Conservation (phyloP, 2,797 vertebrate species). For the Glyptemys insculpta region DNA sequence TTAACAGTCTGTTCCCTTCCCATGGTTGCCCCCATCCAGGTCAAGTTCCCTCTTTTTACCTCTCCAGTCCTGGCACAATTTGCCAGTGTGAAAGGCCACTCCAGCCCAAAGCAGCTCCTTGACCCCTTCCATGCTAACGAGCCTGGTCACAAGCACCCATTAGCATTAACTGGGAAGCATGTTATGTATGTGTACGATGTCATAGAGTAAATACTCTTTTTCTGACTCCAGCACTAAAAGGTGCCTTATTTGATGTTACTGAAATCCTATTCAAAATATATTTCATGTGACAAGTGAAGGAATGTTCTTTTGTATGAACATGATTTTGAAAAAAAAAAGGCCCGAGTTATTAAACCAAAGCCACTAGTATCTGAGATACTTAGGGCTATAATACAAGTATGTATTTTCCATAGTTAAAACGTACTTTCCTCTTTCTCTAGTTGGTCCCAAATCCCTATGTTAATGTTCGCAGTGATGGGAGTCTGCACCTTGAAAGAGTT, state of each 20-base stretch:
- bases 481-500: slow-evolving; percentile 93
- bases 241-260: not conserved
- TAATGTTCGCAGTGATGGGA: slow-evolving; percentile 90
- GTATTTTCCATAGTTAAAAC: not conserved
- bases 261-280: not conserved
- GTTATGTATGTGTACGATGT: too few species aligned
- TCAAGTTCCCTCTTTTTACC: too few species aligned
- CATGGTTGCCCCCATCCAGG: too few species aligned
- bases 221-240: not conserved
- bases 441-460: slow-evolving; percentile 90
- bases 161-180: too few species aligned
- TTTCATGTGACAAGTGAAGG: not conserved
- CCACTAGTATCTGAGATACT: not conserved
- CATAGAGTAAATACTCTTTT: not conserved
- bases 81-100: too few species aligned
- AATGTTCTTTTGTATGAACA: not conserved
- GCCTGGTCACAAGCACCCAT: too few species aligned
- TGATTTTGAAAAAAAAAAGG: not conserved
- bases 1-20: too few species aligned
- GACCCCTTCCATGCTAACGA: too few species aligned
- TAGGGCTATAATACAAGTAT: fast-evolving
- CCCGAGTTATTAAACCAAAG: not conserved
- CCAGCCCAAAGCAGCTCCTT: too few species aligned
- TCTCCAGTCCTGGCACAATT: too few species aligned
- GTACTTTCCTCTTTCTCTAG: slow-evolving; percentile 76